Percentiles rank a stretch among this genome's conserved stretches.
These are phyloP conservation scores for Oenanthe melanoleuca DNA, from an alignment of 2,113 vertebrate genomes.

Conservation along the genomic window DNA sequence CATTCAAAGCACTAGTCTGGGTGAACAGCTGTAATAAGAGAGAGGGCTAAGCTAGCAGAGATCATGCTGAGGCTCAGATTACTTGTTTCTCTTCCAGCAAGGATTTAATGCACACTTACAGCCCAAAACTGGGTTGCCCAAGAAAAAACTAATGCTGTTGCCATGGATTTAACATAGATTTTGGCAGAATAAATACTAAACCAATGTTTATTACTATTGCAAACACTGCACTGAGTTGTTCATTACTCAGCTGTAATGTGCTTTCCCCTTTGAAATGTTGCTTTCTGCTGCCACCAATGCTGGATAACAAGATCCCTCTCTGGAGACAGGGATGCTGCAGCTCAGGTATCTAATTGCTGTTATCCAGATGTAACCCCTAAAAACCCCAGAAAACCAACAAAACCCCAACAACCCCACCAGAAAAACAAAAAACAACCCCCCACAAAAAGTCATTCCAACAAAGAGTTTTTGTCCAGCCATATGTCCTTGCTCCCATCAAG, in stretches of 20 bases:
- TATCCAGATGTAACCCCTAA: fast-evolving
- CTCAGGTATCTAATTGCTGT: background rate
- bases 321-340: background rate
- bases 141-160: background rate
- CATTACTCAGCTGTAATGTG: background rate
- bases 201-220: background rate
- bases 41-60: background rate
- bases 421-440: background rate
- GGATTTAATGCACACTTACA: background rate
- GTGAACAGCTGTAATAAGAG: background rate
- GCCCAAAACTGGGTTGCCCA: background rate
- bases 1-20: background rate
- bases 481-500: background rate
- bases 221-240: background rate
- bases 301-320: background rate
- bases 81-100: background rate
- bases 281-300: background rate
- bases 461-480: background rate
- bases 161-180: background rate
- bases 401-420: background rate
- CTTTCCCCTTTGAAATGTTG: background rate
- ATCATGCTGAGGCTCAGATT: slow-evolving; percentile 24
- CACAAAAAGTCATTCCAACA: background rate
- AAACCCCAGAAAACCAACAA: background rate
- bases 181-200: background rate